Evolutionary conservation across 2,888 invertebrate species (phyloP), one percentile per base, ranked within the genome.

Genomic region (Cheilosia variabilis): DNA sequence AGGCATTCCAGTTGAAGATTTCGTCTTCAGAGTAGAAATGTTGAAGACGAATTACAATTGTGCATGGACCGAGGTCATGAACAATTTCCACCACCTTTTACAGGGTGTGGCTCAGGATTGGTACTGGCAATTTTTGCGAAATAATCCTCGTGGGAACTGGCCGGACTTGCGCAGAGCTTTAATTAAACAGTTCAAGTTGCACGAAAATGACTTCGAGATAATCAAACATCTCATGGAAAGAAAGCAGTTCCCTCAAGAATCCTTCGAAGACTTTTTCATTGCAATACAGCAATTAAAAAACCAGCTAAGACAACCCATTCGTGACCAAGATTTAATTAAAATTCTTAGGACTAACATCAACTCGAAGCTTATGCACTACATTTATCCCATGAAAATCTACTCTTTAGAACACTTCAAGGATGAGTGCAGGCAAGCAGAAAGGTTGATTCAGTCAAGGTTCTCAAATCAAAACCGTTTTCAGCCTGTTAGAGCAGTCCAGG

Each of bases 221-320:
- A 52, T 34, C 0, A 22, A 62, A 15, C 31, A 57, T 4, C 47
- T 72, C 17, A 79, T 52, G 65, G 65, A 79, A n/a, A 34, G 79
- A 1, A 45, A 58, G 22, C 79, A 79, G 6, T 41, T 41, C n/a
- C n/a, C 34, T 6, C 19, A 45, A 13, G 72, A 79, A 53, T 27
- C 71, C 3, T 55, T 72, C 15, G 62, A 69, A 9, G 69, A 78
- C 13, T 78, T 43, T 37, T 55, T 69, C 17, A 24, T 24, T 6
- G 19, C 69, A 1, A 43, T 78, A n/a, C 52, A n/a, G 1, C 37
- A 27, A 9, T 10, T 66, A 4, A 55, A 27, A 34, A 58, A 50
- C 13, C 77, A 69, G 1, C 31, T 63, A 3, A 24, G 43, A 37
- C 22, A 24, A 10, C 62, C 24, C 7, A 55, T 78, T 2, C 17